phyloP scores from a whole-genome alignment of 2,888 invertebrate species.

The Caenorhabditis zanzibari region DNA sequence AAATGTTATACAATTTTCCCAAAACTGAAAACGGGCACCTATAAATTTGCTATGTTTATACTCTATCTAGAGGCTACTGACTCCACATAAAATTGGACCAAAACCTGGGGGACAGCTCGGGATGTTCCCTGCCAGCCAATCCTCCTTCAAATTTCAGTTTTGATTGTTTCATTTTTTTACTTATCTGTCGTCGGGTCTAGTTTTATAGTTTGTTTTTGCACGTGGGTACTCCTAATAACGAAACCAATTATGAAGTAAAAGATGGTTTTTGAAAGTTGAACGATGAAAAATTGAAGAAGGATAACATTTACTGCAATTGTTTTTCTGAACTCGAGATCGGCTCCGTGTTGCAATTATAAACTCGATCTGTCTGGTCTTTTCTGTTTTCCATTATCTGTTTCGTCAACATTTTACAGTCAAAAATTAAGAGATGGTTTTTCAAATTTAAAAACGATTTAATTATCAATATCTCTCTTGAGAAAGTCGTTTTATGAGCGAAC shows the following conservation, averaged over 20 bases:
- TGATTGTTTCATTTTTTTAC: slow-evolving; percentile 10
- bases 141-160: no score
- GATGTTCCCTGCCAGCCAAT: no score
- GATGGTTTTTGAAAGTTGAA: slow-evolving; percentile 23
- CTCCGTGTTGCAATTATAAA: neutral
- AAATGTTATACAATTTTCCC: no score
- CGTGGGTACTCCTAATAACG: slow-evolving; percentile 29
- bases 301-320: neutral
- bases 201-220: neutral
- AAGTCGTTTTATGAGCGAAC: neutral
- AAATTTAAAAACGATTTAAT: neutral
- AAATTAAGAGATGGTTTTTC: neutral
- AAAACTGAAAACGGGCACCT: no score
- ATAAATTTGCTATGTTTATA: no score
- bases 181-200: slow-evolving; percentile 4
- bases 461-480: neutral
- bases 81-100: no score
- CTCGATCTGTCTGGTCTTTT: no score
- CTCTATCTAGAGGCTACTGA: no score
- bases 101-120: no score
- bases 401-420: neutral
- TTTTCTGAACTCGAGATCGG: neutral
- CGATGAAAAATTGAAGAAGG: neutral
- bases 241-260: slow-evolving; percentile 26
- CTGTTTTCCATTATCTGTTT: no score